These are phyloP conservation scores for Trachelus iudaicus DNA, from an alignment of 2,888 invertebrate species.

Conservation along the genomic window DNA sequence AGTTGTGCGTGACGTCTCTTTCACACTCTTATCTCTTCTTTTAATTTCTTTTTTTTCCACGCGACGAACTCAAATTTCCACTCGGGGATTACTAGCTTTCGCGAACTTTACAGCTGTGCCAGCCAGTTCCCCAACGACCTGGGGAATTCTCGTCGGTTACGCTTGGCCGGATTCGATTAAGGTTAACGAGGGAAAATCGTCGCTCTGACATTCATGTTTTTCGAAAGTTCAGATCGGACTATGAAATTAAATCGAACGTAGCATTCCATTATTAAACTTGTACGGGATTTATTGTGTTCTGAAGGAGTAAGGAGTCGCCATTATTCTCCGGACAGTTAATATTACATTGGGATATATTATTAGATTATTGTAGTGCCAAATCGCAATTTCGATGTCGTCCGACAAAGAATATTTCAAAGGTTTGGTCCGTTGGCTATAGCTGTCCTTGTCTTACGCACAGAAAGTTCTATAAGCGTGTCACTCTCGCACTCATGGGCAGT, in stretches of 20 bases:
- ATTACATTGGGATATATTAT: not conserved
- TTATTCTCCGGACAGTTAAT: not conserved
- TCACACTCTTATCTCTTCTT: not conserved
- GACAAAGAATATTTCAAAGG: not conserved
- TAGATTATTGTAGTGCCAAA: no score
- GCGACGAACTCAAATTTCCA: not conserved
- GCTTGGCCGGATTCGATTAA: not conserved
- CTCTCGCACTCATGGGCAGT: not conserved
- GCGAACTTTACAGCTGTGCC: not conserved
- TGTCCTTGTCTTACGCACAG: not conserved
- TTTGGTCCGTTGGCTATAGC: not conserved
- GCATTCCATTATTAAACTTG: not conserved
- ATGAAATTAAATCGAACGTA: not conserved
- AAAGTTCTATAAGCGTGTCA: not conserved
- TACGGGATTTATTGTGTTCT: not conserved
- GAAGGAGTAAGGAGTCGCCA: not conserved
- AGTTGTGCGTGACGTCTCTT: not conserved
- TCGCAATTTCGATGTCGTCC: not conserved
- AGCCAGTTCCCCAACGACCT: not conserved
- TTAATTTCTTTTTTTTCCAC: not conserved
- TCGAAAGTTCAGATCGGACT: not conserved
- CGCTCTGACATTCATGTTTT: not conserved
- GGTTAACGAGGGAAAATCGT: not conserved
- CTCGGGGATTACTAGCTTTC: not conserved
- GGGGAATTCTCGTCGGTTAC: not conserved